These are phyloP conservation scores for Conops quadrifasciatus DNA, from an alignment of 2,888 invertebrate species.

Conservation along the genomic window DNA sequence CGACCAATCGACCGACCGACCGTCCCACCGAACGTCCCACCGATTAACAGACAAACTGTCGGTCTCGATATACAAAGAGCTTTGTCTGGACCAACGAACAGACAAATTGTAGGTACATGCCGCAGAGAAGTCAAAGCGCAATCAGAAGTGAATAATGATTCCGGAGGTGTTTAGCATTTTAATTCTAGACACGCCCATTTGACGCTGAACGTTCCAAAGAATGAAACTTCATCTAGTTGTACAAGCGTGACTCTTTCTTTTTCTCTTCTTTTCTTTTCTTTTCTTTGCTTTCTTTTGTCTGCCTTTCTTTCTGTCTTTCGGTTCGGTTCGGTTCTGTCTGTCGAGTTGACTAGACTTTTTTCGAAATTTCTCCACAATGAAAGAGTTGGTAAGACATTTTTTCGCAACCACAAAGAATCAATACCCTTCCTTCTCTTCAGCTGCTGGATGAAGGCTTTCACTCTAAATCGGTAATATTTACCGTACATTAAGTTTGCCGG, in stretches of 20 bases:
- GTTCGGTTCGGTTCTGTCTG: not conserved
- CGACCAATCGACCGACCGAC: constrained; percentile 10
- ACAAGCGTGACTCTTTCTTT: constrained; percentile 4
- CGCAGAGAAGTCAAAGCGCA: constrained; percentile 15
- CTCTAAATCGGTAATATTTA: not conserved
- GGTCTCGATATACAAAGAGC: not conserved
- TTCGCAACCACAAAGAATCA: no score
- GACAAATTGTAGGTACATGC: constrained; percentile 1
- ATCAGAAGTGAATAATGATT: constrained; percentile 33
- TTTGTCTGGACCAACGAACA: not conserved
- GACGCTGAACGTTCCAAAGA: constrained; percentile 16
- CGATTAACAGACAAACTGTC: constrained; percentile 3
- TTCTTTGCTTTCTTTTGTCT: not conserved
- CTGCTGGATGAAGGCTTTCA: no score
- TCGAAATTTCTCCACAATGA: no score
- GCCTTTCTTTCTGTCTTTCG: not conserved
- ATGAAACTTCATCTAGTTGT: not conserved
- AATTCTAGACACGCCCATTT: constrained; percentile 24
- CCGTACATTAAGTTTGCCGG: not conserved
- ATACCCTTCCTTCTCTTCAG: no score
- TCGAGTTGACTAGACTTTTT: no score
- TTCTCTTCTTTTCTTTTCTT: not conserved
- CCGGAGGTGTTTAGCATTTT: constrained; percentile 33
- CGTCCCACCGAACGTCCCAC: not conserved
- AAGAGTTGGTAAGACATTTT: no score